Percentiles rank a stretch among this genome's conserved stretches.
phyloP scores from a whole-genome alignment of 2,797 vertebrate species.

The Gallirallus australis region DNA sequence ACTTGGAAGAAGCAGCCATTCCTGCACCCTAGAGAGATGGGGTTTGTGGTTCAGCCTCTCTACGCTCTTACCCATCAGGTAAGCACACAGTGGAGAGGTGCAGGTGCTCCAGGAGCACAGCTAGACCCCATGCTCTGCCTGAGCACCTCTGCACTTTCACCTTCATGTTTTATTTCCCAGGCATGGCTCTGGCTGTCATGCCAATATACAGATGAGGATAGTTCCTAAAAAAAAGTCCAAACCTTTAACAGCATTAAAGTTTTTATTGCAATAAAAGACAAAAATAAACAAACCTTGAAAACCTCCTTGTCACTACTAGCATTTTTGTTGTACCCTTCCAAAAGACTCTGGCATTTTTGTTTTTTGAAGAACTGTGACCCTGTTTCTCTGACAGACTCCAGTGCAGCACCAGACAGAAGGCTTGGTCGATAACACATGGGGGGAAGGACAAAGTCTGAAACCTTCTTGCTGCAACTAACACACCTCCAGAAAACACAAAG shows the following conservation, averaged over 20 bases:
- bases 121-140: neutral
- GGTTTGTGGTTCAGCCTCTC: neutral
- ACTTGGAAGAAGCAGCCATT: neutral
- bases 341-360: neutral
- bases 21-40: neutral
- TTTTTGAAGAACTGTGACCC: neutral
- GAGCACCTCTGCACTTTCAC: neutral
- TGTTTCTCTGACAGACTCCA: neutral
- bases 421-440: neutral
- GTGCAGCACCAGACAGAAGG: neutral
- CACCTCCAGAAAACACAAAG: neutral
- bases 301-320: rapidly evolving
- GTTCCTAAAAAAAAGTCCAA: neutral
- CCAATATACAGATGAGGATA: rapidly evolving
- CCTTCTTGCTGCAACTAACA: neutral
- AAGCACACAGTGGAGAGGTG: neutral
- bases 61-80: rapidly evolving
- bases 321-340: neutral
- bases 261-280: neutral
- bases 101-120: neutral
- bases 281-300: neutral
- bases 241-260: neutral
- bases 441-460: neutral
- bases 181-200: neutral
- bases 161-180: neutral